Percentiles rank a stretch among this genome's conserved stretches.
These are phyloP conservation scores for Odontomyia ornata DNA, from an alignment of 2,888 invertebrate species.

Conservation along the genomic window DNA sequence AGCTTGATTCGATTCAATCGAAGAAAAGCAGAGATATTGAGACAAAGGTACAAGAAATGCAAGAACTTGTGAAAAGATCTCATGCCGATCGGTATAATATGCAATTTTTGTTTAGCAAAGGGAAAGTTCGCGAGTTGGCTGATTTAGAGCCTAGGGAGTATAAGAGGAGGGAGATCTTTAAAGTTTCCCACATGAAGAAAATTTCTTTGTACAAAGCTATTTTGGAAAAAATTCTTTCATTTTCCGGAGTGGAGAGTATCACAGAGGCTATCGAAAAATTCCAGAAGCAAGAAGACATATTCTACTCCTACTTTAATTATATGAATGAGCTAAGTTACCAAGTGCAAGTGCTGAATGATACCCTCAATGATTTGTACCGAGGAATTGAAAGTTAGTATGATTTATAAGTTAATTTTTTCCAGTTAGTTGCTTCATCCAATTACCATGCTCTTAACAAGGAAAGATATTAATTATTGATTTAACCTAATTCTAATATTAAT, in stretches of 20 bases:
- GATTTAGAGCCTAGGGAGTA: slow-evolving; percentile 61
- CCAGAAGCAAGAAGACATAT: slow-evolving; percentile 61
- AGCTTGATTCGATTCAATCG: slow-evolving; percentile 57
- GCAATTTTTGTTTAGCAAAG: slow-evolving; percentile 58
- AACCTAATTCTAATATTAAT: no score
- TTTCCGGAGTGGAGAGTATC: slow-evolving; percentile 53
- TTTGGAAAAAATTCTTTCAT: slow-evolving; percentile 53
- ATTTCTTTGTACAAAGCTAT: slow-evolving; percentile 59
- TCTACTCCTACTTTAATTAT: slow-evolving; percentile 63
- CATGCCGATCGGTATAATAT: slow-evolving; percentile 58
- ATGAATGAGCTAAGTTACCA: slow-evolving; percentile 62
- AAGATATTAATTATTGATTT: no score
- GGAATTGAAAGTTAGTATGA: slow-evolving; percentile 53
- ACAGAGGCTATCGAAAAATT: slow-evolving; percentile 60
- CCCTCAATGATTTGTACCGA: slow-evolving; percentile 58
- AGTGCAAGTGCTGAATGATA: slow-evolving; percentile 59
- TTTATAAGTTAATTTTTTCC: no score
- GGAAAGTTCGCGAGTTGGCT: slow-evolving; percentile 54
- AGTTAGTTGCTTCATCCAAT: no score
- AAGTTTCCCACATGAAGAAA: slow-evolving; percentile 57
- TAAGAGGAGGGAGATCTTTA: slow-evolving; percentile 58
- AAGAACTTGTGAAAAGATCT: slow-evolving; percentile 58
- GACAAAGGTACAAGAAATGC: slow-evolving; percentile 55
- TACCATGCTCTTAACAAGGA: no score
- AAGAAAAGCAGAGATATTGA: slow-evolving; percentile 53